Evolutionary conservation across 2,888 invertebrate species (phyloP).

Genomic region (Steinernema carpocapsae): DNA sequence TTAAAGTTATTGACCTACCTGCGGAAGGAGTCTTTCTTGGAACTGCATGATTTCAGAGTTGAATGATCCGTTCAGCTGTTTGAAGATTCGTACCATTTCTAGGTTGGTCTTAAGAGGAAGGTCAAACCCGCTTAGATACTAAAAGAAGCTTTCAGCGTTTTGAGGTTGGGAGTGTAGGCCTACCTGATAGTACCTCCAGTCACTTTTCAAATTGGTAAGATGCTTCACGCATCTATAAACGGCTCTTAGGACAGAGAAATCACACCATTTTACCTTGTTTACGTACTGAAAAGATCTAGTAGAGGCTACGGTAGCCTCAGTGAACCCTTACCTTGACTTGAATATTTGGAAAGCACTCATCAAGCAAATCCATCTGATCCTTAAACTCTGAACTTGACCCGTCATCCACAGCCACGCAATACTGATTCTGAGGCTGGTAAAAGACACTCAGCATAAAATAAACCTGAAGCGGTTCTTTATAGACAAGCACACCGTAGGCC

Average conservation of each 20-base stretch:
- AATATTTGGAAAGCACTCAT: slow-evolving; percentile 55
- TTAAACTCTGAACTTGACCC: slow-evolving; percentile 48
- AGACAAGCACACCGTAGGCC: too few species aligned
- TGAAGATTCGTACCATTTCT: slow-evolving; percentile 55
- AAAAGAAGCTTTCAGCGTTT: too few species aligned
- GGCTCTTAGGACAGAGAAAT: slow-evolving; percentile 35
- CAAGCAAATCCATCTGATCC: slow-evolving; percentile 44
- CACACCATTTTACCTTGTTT: slow-evolving; percentile 41
- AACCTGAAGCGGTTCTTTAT: too few species aligned
- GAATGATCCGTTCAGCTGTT: slow-evolving; percentile 47
- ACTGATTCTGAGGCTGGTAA: slow-evolving; percentile 63
- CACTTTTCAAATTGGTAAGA: slow-evolving; percentile 31
- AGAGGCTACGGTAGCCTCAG: slow-evolving; percentile 8
- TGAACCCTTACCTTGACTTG: slow-evolving; percentile 54
- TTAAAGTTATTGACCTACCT: too few species aligned
- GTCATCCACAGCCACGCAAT: slow-evolving; percentile 57
- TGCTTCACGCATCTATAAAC: slow-evolving; percentile 39
- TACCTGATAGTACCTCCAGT: slow-evolving; percentile 45
- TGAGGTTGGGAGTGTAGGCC: too few species aligned
- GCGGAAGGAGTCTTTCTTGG: too few species aligned
- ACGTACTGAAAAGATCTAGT: too few species aligned
- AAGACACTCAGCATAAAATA: slow-evolving; percentile 54
- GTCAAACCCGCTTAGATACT: slow-evolving; percentile 47
- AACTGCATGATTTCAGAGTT: slow-evolving; percentile 47
- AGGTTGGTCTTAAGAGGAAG: slow-evolving; percentile 53